Evolutionary conservation across 2,888 invertebrate species (phyloP), one percentile per base, ranked within the genome.

Genomic region (Nowickia ferox): DNA sequence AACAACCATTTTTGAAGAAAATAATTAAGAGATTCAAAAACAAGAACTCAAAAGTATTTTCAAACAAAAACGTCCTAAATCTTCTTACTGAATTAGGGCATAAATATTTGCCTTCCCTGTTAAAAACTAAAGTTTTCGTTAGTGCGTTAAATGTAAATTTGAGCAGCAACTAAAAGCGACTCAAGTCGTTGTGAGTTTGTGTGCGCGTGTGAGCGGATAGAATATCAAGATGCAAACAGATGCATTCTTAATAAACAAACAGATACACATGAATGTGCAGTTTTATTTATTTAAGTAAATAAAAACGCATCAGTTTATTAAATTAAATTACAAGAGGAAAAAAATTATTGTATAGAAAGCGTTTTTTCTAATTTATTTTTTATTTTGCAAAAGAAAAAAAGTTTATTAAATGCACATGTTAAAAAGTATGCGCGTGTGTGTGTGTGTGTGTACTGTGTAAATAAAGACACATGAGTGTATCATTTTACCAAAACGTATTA

Each of bases 171-270:
- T 68, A 48, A 72, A n/a, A 42, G 6, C 30, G 30, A 30, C 30
- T 30, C 59, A 44, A 51, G 19, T 66, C 15, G 13, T 66, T 11
- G 10, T 30, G 9, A 53, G 22, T 44, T 15, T 10, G 61, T 44
- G 66, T 81, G 74, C 51, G 81, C 75, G 57, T 68, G 59, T 59
- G 51, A 42, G 15, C 71, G 42, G 55, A 66, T 72, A 55, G 51
- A 68, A 68, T 83, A 76, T 81, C 81, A 82, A 66, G 84, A 87
- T 84, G 84, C 82, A 87, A 87, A 86, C 87, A 88, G 88, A 88
- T 88, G 87, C 84, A 85, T 84, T 87, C 76, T 46, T 83, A 38
- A 79, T 46, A 65, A 65, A 65, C 44, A 72, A 63, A 44, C 71
- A 78, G 51, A 77, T 53, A 53, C 78, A 69, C 81, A 85, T 42